Evolutionary conservation across 92 coral and sea anemone genomes (phyloP).

Genomic region (Actinernus sp.): DNA sequence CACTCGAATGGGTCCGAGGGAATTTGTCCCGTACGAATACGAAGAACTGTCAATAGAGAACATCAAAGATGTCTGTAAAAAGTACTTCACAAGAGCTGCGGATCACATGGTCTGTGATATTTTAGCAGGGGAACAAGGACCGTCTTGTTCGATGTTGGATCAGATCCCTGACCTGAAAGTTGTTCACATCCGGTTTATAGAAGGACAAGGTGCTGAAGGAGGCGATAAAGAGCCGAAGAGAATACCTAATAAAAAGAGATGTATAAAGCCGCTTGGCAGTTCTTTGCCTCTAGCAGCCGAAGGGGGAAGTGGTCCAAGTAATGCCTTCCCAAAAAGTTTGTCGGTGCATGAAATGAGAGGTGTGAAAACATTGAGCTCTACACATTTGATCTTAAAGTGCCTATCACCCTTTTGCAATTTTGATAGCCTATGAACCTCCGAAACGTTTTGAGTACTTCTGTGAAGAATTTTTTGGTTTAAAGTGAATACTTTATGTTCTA

Average conservation of each 20-base stretch:
- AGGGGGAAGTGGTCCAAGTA: no score
- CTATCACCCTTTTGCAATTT: no score
- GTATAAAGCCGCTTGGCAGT: no score
- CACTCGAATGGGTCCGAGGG: neutral
- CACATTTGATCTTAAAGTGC: constrained; percentile 24
- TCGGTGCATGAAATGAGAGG: neutral
- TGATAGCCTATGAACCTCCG: no score
- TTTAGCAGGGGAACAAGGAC: constrained; percentile 49
- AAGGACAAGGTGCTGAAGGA: neutral
- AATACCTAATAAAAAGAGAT: neutral
- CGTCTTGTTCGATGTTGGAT: constrained; percentile 34
- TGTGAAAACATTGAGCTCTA: neutral
- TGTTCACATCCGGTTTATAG: constrained; percentile 51
- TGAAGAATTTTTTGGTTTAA: no score
- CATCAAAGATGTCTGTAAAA: constrained; percentile 4
- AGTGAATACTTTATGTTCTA: no score
- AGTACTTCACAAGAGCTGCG: neutral
- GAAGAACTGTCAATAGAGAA: neutral
- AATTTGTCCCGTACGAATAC: constrained; percentile 5
- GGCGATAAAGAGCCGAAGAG: neutral
- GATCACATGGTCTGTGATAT: constrained; percentile 1
- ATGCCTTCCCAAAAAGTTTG: constrained; percentile 3
- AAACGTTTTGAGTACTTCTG: no score
- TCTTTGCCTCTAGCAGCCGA: no score
- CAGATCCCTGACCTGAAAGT: constrained; percentile 57